Evolutionary conservation across 1,140 invertebrate species (phyloP).

Genomic region (Sitodiplosis mosellana): DNA sequence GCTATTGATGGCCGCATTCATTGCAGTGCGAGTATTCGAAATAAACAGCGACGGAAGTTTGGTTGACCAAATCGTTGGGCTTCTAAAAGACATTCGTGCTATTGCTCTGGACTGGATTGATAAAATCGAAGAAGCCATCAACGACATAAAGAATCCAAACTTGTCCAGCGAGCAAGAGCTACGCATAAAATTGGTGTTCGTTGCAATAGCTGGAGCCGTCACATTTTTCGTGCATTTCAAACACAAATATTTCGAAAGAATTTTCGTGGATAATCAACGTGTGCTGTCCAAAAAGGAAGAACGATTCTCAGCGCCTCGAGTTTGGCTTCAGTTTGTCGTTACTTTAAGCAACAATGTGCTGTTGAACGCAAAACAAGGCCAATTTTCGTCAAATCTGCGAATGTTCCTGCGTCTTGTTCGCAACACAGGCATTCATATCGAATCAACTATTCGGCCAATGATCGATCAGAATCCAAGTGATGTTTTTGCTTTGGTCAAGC

Average conservation of each 20-base stretch:
- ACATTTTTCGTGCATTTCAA: not conserved
- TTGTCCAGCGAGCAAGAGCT: not conserved
- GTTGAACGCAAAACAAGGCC: not conserved
- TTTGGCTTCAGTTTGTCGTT: not conserved
- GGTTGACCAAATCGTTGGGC: not conserved
- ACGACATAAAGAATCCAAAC: not conserved
- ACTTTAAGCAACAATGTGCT: not conserved
- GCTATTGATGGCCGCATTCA: not conserved
- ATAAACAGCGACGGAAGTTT: not conserved
- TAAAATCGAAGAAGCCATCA: not conserved
- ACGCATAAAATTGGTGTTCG: not conserved
- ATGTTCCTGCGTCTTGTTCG: not conserved
- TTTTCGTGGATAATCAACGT: not conserved
- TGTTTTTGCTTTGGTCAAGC: not conserved
- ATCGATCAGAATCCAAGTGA: not conserved
- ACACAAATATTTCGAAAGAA: not conserved
- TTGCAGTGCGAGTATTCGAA: not conserved
- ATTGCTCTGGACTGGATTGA: not conserved
- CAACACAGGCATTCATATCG: not conserved
- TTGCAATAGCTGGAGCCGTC: not conserved
- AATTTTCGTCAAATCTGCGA: not conserved
- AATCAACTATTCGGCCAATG: not conserved
- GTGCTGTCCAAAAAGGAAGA: too few species aligned
- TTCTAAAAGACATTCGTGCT: not conserved
- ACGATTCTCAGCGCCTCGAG: not conserved